Percentiles rank a stretch among this genome's conserved stretches.
phyloP scores from a whole-genome alignment of 2,113 vertebrate genomes.

The Corythaeola cristata region DNA sequence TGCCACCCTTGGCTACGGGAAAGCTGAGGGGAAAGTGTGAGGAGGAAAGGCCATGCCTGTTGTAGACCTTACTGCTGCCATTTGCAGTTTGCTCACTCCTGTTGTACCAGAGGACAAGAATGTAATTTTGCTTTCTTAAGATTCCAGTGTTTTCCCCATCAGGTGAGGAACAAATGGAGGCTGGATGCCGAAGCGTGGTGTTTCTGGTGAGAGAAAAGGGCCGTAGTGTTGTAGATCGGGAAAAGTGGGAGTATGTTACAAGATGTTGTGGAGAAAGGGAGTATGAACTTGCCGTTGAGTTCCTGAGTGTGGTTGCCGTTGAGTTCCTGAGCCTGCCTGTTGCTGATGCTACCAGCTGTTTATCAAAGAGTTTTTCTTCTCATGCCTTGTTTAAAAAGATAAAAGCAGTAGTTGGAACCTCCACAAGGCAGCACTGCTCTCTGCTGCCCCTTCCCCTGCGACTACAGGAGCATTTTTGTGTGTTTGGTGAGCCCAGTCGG shows the following conservation, averaged over 20 bases:
- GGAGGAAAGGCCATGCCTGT: neutral
- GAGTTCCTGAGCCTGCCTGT: neutral
- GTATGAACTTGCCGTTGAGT: neutral
- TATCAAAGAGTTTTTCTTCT: neutral
- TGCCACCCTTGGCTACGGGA: neutral
- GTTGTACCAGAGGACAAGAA: too few relatives aligned
- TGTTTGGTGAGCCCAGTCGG: neutral
- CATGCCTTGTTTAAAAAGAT: neutral
- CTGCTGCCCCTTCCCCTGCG: conserved; percentile 12
- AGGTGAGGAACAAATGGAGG: neutral
- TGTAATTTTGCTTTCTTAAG: neutral
- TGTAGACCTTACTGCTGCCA: neutral
- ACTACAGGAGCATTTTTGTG: neutral
- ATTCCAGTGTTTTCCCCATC: neutral
- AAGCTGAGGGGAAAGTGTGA: too few relatives aligned
- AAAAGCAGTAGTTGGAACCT: neutral
- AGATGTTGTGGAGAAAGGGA: neutral
- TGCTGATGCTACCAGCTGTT: neutral
- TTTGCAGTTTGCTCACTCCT: neutral
- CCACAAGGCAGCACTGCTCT: neutral
- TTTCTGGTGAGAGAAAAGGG: neutral
- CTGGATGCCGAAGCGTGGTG: neutral
- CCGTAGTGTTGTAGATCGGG: neutral
- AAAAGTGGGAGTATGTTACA: neutral
- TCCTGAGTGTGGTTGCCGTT: neutral